Evolutionary conservation across 2,797 vertebrate species (phyloP).

Genomic region (Hippocampus kuda): DNA sequence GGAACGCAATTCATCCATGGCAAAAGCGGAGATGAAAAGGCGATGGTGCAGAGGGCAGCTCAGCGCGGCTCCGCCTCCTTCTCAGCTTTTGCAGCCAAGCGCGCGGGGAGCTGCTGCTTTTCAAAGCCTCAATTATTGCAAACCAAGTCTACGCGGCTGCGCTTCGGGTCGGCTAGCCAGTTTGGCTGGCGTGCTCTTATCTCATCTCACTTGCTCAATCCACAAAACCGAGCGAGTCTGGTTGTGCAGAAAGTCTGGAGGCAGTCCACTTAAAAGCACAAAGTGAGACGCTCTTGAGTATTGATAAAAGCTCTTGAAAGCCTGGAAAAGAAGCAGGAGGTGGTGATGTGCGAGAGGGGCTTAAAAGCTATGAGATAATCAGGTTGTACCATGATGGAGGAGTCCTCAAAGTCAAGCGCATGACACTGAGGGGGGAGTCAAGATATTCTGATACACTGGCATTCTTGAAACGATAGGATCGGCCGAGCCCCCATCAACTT

Average conservation of each 20-base stretch:
- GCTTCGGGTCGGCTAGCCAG: slow-evolving; percentile 6
- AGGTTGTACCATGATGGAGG: slow-evolving; percentile 28
- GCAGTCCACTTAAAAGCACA: slow-evolving; percentile 48
- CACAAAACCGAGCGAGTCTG: slow-evolving; percentile 29
- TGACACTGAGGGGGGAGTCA: slow-evolving; percentile 45
- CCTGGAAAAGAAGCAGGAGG: slow-evolving; percentile 29
- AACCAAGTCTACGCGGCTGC: slow-evolving; percentile 15
- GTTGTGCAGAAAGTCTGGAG: slow-evolving; percentile 28
- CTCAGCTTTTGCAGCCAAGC: slow-evolving; percentile 31
- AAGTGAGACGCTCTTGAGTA: slow-evolving; percentile 41
- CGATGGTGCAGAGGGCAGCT: slow-evolving; percentile 57
- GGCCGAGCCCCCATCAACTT: slow-evolving; percentile 58
- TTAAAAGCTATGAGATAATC: slow-evolving; percentile 38
- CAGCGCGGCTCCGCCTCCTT: slow-evolving; percentile 34
- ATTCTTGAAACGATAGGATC: slow-evolving; percentile 66
- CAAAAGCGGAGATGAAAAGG: slow-evolving; percentile 68
- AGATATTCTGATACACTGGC: slow-evolving; percentile 66
- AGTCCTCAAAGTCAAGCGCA: slow-evolving; percentile 35
- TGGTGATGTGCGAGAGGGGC: slow-evolving; percentile 32
- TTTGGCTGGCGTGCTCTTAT: slow-evolving; percentile 31
- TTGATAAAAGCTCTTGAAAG: slow-evolving; percentile 43
- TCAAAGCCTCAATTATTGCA: slow-evolving; percentile 52
- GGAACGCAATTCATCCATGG: slow-evolving; percentile 69
- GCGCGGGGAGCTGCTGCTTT: slow-evolving; percentile 31
- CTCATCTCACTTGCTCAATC: slow-evolving; percentile 46